Evolutionary conservation across 2,797 vertebrate genomes (phyloP).

Genomic region (Saxicola maurus): DNA sequence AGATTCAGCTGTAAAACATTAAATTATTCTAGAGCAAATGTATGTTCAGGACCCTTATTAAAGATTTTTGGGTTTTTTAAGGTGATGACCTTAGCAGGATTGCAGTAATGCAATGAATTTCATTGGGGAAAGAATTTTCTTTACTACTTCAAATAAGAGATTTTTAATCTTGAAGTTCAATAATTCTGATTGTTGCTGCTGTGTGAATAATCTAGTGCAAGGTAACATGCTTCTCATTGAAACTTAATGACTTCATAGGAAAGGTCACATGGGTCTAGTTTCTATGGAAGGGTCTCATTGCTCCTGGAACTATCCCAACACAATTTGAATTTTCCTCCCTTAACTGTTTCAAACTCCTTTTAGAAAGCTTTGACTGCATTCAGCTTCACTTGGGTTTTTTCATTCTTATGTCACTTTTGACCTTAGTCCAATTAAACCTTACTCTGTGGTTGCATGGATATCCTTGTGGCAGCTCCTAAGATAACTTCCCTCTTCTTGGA

Average conservation of each 20-base stretch:
- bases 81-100: neutral
- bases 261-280: neutral
- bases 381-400: neutral
- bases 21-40: neutral
- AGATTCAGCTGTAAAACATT: neutral
- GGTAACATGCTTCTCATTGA: neutral
- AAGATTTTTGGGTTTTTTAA: neutral
- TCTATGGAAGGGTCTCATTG: neutral
- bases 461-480: neutral
- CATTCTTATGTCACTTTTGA: neutral
- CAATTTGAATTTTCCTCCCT: neutral
- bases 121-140: neutral
- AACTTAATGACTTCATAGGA: neutral
- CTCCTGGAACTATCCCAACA: neutral
- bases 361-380: neutral
- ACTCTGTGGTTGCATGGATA: neutral
- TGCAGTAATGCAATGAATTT: neutral
- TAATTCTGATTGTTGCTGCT: neutral
- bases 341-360: neutral
- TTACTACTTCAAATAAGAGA: neutral
- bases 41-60: neutral
- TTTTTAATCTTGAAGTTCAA: conserved; percentile 6
- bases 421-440: neutral
- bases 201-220: neutral
- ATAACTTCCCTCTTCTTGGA: neutral